phyloP scores from a whole-genome alignment of 2,888 invertebrate genomes.

The Elmis aenea region DNA sequence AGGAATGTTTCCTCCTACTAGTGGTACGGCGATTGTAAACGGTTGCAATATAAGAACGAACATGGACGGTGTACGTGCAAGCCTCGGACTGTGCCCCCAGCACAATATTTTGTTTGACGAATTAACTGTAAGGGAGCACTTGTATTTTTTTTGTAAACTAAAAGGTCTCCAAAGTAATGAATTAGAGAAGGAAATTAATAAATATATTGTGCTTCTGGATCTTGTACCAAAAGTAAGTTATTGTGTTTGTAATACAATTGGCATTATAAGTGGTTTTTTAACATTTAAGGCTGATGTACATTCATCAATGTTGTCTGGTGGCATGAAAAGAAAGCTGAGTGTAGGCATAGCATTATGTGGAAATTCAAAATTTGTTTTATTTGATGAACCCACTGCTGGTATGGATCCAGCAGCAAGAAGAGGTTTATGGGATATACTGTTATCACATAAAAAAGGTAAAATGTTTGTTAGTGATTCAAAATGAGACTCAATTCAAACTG shows the following conservation, averaged over 20 bases:
- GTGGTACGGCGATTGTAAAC: slow-evolving; percentile 67
- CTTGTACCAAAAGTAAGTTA: slow-evolving; percentile 59
- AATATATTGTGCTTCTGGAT: slow-evolving; percentile 61
- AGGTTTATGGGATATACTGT: slow-evolving; percentile 77
- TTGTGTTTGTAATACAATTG: too few relatives aligned
- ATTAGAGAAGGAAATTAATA: slow-evolving; percentile 56
- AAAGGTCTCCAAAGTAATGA: slow-evolving; percentile 56
- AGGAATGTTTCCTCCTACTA: slow-evolving; percentile 64
- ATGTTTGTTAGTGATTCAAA: too few relatives aligned
- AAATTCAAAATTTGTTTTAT: slow-evolving; percentile 64
- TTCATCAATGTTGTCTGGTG: slow-evolving; percentile 65
- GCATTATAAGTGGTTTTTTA: background rate
- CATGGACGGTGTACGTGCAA: slow-evolving; percentile 59
- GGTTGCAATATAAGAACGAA: slow-evolving; percentile 66
- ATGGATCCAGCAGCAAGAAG: slow-evolving; percentile 82
- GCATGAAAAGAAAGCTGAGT: slow-evolving; percentile 73
- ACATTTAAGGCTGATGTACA: slow-evolving; percentile 48
- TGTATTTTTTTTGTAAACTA: slow-evolving; percentile 74
- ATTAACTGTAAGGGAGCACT: slow-evolving; percentile 76
- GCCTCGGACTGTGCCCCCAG: slow-evolving; percentile 79
- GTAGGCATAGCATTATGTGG: slow-evolving; percentile 74
- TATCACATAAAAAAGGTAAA: slow-evolving; percentile 58
- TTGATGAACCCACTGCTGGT: slow-evolving; percentile 78
- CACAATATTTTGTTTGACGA: slow-evolving; percentile 81
- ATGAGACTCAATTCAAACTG: too few relatives aligned